These are phyloP conservation scores for Scomberomorus guttatus DNA, from an alignment of 2,797 vertebrate species.

Conservation along the genomic window DNA sequence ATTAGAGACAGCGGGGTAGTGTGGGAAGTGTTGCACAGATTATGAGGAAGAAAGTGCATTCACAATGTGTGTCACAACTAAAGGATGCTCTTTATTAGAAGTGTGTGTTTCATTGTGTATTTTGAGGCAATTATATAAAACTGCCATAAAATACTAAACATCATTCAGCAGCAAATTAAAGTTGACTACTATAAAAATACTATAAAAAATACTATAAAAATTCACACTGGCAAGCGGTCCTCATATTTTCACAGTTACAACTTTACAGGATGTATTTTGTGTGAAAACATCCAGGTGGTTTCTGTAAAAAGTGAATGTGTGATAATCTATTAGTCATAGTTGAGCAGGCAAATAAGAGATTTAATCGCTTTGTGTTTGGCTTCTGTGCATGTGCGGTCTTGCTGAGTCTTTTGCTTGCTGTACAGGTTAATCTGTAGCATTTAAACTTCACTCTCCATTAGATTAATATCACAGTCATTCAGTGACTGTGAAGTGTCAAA, in stretches of 20 bases:
- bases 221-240: too few species aligned
- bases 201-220: too few species aligned
- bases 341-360: neutral
- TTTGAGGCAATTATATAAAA: neutral
- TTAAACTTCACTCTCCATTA: neutral
- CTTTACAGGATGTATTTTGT: neutral
- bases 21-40: neutral
- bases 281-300: neutral
- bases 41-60: neutral
- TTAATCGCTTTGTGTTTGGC: neutral
- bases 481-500: neutral
- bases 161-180: neutral
- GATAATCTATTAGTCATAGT: neutral
- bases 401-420: conserved; percentile 25
- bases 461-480: neutral
- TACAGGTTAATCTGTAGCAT: neutral
- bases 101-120: neutral
- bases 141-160: neutral
- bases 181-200: too few species aligned
- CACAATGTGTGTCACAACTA: neutral
- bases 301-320: neutral
- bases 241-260: too few species aligned
- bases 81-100: neutral
- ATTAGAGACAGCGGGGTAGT: neutral
- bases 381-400: neutral